These are phyloP conservation scores for Tautogolabrus adspersus DNA, from an alignment of 2,113 vertebrate genomes.

Conservation along the genomic window DNA sequence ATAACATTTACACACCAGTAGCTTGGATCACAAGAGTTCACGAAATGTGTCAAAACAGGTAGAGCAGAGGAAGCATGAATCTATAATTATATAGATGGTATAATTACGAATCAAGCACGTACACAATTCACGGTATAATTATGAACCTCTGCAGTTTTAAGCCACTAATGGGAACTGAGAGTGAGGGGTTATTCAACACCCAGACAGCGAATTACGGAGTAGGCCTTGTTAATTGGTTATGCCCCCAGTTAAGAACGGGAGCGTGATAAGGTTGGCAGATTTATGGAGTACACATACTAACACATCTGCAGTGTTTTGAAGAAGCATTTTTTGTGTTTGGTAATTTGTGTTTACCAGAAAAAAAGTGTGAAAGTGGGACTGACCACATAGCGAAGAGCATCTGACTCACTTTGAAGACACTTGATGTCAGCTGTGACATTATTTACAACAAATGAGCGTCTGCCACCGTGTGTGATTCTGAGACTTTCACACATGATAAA, in stretches of 20 bases:
- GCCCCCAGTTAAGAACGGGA: constrained; percentile 65
- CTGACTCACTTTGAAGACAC: neutral
- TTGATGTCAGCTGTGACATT: neutral
- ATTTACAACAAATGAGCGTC: constrained; percentile 10
- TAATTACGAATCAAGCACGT: constrained; percentile 79
- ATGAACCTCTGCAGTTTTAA: constrained; percentile 75
- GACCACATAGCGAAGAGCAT: constrained; percentile 1
- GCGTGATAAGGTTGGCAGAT: constrained; percentile 67
- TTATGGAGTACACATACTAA: constrained; percentile 58
- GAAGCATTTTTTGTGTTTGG: neutral
- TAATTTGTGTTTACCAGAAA: constrained; percentile 31
- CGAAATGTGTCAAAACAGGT: constrained; percentile 77
- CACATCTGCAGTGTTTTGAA: constrained; percentile 30
- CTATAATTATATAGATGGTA: constrained; percentile 79
- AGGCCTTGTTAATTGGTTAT: constrained; percentile 76
- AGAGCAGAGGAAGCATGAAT: constrained; percentile 66
- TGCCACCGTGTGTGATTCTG: constrained; percentile 21
- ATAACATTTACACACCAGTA: constrained; percentile 61
- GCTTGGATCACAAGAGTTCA: constrained; percentile 64
- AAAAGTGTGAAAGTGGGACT: constrained; percentile 1
- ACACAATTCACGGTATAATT: constrained; percentile 81
- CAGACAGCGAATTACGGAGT: constrained; percentile 81
- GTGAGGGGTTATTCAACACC: constrained; percentile 73
- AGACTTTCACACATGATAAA: constrained; percentile 53
- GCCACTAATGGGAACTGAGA: constrained; percentile 79